Conservation (phyloP, 2,113 vertebrate species). For the Rallus limicola region DNA sequence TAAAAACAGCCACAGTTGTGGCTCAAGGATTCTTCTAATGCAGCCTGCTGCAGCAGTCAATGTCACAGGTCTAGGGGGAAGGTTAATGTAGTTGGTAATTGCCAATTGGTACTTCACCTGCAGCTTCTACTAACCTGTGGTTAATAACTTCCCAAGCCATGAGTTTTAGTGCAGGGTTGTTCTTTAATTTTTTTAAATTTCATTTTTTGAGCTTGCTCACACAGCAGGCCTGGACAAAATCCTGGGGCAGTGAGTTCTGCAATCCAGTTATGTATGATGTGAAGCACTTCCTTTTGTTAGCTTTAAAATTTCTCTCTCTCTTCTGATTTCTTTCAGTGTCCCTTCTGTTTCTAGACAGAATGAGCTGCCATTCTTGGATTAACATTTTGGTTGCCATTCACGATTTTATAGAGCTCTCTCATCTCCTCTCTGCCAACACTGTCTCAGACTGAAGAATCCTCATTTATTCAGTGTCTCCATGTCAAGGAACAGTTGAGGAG, state of each 20-base stretch:
- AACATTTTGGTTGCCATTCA: neutral
- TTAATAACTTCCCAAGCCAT: neutral
- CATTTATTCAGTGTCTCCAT: neutral
- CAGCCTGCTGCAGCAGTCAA: neutral
- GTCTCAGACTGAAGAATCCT: neutral
- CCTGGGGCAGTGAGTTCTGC: neutral
- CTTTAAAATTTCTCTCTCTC: neutral
- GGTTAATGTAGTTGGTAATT: neutral
- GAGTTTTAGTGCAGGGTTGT: neutral
- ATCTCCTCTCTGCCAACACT: neutral
- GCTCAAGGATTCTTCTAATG: neutral
- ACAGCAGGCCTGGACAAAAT: neutral
- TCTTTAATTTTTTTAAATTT: neutral
- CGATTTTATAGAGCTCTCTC: neutral
- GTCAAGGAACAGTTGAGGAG: neutral
- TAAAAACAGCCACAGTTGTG: neutral
- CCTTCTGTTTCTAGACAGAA: neutral
- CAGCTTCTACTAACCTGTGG: neutral
- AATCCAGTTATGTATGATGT: neutral
- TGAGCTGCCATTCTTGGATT: neutral
- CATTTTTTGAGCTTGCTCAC: neutral
- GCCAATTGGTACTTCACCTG: neutral
- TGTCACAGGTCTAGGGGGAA: neutral
- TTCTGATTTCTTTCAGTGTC: neutral
- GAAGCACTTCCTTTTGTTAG: neutral